Evolutionary conservation across 2,888 invertebrate species (phyloP), one percentile per base, ranked within the genome.

Genomic region (Electrophaes corylata): DNA sequence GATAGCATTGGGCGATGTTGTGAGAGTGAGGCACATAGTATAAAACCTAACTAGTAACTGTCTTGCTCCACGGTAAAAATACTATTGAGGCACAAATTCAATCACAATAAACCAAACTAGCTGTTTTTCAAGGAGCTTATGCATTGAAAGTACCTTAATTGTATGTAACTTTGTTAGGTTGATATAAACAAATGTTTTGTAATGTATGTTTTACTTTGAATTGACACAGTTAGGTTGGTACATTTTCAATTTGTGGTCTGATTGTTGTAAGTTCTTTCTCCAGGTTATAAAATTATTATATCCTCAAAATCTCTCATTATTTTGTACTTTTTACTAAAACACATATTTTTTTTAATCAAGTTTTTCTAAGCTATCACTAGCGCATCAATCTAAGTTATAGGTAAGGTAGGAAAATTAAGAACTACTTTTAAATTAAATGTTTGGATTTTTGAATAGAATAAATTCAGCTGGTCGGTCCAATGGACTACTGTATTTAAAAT

Each of bases 401-500:
- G 3, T 16, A 16, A 37, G 37, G 37, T 37, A 37, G 10, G 16
- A 1, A 16, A 37, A 16, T 10, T 10, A 16, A 10, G 16, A 37
- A 37, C 37, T 37, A 37, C 3, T 2, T 16, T 35, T 14, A 6
- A 33, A 12, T n/a, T 12, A 12, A 33, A 12, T 35, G 14, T 14
- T 35, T 33, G 33, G 11, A 33, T 33, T 3, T 3, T 4, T 35
- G 5, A 23, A 35, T 14, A 35, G 5, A 35, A 14, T 12, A 37
- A 10, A 3, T 37, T 37, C 23, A 44, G 41, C 29, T 20, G 11
- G 20, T n/a, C n/a, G n/a, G n/a, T n/a, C n/a, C n/a, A 29, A 6
- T 29, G 43, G 1, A 20, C 1, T n/a, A 6, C 41, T 45, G 52
- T 45, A 45, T 53, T 58, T 59, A 40, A 10, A 43, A 48, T 41